Evolutionary conservation across 1,140 invertebrate species (phyloP), one percentile per base, ranked within the genome.

Genomic region (Laupala kohalensis): DNA sequence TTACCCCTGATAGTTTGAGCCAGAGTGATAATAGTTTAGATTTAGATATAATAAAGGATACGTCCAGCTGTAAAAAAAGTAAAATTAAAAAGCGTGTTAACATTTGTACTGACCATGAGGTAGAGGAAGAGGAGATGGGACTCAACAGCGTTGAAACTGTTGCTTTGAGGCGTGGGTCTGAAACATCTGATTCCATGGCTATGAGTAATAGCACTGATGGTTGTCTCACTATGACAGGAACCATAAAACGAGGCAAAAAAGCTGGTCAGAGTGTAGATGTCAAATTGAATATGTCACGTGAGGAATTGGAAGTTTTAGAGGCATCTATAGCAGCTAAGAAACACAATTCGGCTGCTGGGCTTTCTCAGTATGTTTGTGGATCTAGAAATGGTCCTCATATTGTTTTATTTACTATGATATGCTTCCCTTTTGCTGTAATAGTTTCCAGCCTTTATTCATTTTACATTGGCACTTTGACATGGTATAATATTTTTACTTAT

Each of bases 401-500:
- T 37, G 82, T 88, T 69, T 67, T 90, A 0, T 86, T 89, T 75
- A 87, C 86, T 68, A 72, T 91, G 15, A 62, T 91, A 2, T 89
- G 86, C 76, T 82, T 87, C 74, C 90, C 90, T 23, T 81, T 89
- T 79, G 85, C 89, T 23, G 83, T 86, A 27, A 72, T 86, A 25
- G 79, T 89, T 67, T 89, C 90, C 24, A 79, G 85, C 19, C 77
- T 84, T 30, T 89, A 90, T 76, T 88, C 88, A 5, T 91, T 92
- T 78, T 91, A 91, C 76, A 86, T 90, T 73, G 89, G 90, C 30
- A 90, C 89, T 2, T 80, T 90, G 74, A 89, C 89, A 62, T 91
- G 89, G 89, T 91, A 91, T 77, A 92, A 91, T 77, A 84, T 90
- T 72, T 89, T 90, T 76, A 84, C 86, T 69, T 87, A 87, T 80